These are phyloP conservation scores for Halictus ligatus DNA, from an alignment of 2,888 invertebrate genomes.

Conservation along the genomic window DNA sequence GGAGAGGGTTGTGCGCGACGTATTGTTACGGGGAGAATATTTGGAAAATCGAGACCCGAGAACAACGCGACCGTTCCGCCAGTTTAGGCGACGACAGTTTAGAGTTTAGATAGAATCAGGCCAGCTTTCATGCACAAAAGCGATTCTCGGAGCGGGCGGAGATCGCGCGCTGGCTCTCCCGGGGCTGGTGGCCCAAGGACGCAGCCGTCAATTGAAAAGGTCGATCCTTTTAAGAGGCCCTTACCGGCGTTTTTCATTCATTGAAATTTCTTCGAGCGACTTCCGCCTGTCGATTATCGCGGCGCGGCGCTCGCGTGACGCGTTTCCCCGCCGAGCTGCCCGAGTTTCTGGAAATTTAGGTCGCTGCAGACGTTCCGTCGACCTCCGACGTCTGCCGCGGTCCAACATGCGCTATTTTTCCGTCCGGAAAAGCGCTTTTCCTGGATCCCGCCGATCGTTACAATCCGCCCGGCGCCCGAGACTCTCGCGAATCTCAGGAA, in stretches of 20 bases:
- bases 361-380: slow-evolving; percentile 25
- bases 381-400: not conserved
- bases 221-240: slow-evolving; percentile 82
- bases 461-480: too few relatives aligned
- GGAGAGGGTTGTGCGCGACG: too few relatives aligned
- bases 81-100: not conserved
- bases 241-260: slow-evolving; percentile 81
- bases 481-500: too few relatives aligned
- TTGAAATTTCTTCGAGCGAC: slow-evolving; percentile 78
- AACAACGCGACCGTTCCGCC: not conserved
- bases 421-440: not conserved
- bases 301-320: slow-evolving; percentile 6
- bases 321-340: slow-evolving; percentile 9
- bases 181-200: slow-evolving; percentile 77
- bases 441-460: not conserved
- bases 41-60: too few relatives aligned
- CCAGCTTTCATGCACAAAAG: slow-evolving; percentile 9
- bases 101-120: not conserved
- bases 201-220: slow-evolving; percentile 81
- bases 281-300: slow-evolving; percentile 66
- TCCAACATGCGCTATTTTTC: not conserved
- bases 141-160: not conserved
- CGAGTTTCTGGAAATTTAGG: slow-evolving; percentile 30
- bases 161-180: slow-evolving; percentile 10
- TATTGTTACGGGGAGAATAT: not conserved